Evolutionary conservation across 2,888 invertebrate genomes (phyloP), one percentile per base, ranked within the genome.

Genomic region (Thyatira batis): DNA sequence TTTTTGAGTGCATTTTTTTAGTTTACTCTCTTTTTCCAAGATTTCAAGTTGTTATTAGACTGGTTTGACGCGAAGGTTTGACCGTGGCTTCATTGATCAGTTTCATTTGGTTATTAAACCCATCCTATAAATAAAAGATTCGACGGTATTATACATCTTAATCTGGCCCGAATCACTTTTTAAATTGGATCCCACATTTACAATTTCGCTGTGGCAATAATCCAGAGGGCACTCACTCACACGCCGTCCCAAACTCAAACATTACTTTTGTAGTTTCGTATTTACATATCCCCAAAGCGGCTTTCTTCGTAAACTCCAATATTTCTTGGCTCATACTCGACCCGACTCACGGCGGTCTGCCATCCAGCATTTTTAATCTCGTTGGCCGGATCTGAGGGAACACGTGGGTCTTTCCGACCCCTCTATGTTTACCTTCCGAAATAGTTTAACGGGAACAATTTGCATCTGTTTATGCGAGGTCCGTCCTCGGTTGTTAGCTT

Each of bases 361-460:
- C 87, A 87, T 89, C 86, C 87, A 87, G 87, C 87, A 89, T 90
- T 91, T 92, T 92, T 91, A 92, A 92, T 92, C 92, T 91, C 82
- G 87, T 89, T 87, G 81, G 73, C 69, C 78, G 86, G 88, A 88
- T 88, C 87, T 87, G 55, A 73, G 80, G 79, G 79, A 76, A 79
- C 87, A 88, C 89, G 87, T 87, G 90, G 84, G 84, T 74, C 77
- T 76, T 70, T 77, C 71, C 39, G 39, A 39, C 69, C 87, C 84
- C 90, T 86, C 85, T 80, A 71, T 92, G 91, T 92, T 91, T 92
- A 91, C 91, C 91, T 91, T 88, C 87, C 85, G 87, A 90, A 92
- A 92, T 92, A 92, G 92, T 92, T 92, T 90, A 90, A 91, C 92
- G 87, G 87, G 82, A 82, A 86, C 92, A 89, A 92, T 92, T 92